phyloP scores from a whole-genome alignment of 2,888 invertebrate genomes.

The Rhimphoctona megacephalus region DNA sequence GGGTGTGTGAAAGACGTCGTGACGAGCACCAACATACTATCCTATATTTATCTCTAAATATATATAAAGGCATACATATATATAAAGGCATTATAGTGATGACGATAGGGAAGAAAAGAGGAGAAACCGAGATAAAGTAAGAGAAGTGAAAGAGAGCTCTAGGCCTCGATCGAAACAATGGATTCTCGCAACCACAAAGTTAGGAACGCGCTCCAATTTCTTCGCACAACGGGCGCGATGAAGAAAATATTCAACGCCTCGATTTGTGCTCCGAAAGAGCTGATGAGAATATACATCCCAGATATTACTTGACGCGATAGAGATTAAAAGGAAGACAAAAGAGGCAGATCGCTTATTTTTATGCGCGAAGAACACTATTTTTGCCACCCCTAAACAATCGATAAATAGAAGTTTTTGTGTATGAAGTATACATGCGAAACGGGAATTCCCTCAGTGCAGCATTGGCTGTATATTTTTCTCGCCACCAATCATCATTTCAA shows the following conservation, averaged over 20 bases:
- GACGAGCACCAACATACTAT: not conserved
- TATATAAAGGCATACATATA: not conserved
- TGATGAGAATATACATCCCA: slow-evolving; percentile 29
- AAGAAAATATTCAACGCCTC: slow-evolving; percentile 33
- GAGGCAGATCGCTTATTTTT: not conserved
- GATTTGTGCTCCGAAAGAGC: not conserved
- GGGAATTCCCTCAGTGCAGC: too few species aligned
- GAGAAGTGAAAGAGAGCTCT: slow-evolving; percentile 30
- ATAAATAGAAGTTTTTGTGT: not conserved
- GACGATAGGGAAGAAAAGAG: slow-evolving; percentile 69
- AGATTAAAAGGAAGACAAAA: not conserved
- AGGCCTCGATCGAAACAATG: slow-evolving; percentile 60
- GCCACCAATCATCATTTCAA: not conserved
- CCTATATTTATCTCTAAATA: slow-evolving; percentile 12
- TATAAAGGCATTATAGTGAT: slow-evolving; percentile 63
- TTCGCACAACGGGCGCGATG: slow-evolving; percentile 57
- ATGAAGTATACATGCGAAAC: not conserved
- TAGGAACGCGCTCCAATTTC: slow-evolving; percentile 69
- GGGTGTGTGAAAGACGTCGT: slow-evolving; percentile 36
- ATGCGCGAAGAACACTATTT: not conserved
- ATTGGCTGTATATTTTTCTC: not conserved
- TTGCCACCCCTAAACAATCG: not conserved
- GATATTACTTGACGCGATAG: slow-evolving; percentile 17
- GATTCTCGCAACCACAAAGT: slow-evolving; percentile 58
- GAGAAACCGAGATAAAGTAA: slow-evolving; percentile 60